Evolutionary conservation across 2,113 vertebrate species (phyloP), one percentile per base, ranked within the genome.

Genomic region (Felis chaus): DNA sequence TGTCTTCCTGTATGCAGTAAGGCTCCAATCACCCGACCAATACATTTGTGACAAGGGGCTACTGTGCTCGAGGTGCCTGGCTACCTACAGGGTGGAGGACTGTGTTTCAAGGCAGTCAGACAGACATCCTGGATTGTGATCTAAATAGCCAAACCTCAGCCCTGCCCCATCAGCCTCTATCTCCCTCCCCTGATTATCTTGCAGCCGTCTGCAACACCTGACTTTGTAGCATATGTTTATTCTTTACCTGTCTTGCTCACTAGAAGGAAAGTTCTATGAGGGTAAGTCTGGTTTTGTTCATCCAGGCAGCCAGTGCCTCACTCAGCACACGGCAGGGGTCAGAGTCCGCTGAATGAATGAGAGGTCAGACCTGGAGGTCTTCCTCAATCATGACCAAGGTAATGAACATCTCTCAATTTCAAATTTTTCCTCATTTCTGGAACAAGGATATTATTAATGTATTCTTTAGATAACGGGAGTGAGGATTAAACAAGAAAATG

Each of bases 401-500:
- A 63, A 9, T 91, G 55, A 53, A 50, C 0, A 8, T 83, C 78
- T 68, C 71, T 63, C 53, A 81, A 66, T 61, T 50, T 83, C 73
- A 79, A 41, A 4, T 74, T 36, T 29, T 50, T 97, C 69, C 61
- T 85, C 84, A 4, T 63, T 81, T 88, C 84, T 80, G 57, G 84
- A 89, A 83, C 9, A 31, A 91, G 18, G 80, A 9, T 73, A 39
- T 69, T 61, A 76, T 41, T 50, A 71, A 87, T 23, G 23, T 33
- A 66, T 41, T 81, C 66, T 89, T 91, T 86, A 91, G 48, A 71
- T 5, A 11, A 36, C 18, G 4, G 63, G 50, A 53, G 33, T 73
- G 66, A 96, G 69, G 50, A 83, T 86, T 69, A 89, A 95, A 85
- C 12, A 86, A 85, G 71, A 71, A 83, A 89, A 82, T 63, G 9